A percentile compares a stretch with the other conserved stretches of the same genome.
Conservation (phyloP, 2,888 invertebrate species). For the Ectobius pallidus region DNA sequence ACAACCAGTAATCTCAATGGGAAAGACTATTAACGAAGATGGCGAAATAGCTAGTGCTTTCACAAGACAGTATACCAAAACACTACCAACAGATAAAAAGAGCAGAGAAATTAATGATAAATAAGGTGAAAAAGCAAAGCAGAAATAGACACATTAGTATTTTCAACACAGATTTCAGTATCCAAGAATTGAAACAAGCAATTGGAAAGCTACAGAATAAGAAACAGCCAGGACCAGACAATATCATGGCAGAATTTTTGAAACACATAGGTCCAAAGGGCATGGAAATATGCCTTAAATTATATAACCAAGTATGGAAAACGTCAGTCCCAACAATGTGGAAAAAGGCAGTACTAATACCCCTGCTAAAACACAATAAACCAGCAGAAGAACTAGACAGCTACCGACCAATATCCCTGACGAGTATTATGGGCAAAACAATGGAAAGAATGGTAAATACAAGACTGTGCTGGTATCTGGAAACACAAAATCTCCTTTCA, state of each 20-base stretch:
- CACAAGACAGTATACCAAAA: not conserved
- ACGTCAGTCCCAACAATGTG: not conserved
- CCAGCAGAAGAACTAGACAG: not conserved
- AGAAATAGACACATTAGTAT: not conserved
- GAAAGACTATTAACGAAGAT: too few relatives aligned
- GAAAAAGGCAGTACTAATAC: not conserved
- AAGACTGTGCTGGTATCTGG: not conserved
- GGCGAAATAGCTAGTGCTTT: not conserved
- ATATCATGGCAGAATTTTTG: not conserved
- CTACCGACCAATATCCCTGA: not conserved
- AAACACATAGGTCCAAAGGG: not conserved
- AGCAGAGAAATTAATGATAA: not conserved
- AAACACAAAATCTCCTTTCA: not conserved
- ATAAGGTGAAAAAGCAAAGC: not conserved
- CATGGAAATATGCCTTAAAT: not conserved
- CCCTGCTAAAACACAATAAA: not conserved
- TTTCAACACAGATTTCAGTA: slow-evolving; percentile 3
- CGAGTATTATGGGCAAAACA: not conserved
- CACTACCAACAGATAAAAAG: not conserved
- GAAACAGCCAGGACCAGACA: not conserved
- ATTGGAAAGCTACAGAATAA: not conserved
- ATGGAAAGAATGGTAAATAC: not conserved
- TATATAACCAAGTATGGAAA: not conserved
- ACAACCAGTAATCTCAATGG: not conserved
- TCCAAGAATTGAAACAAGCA: not conserved